Evolutionary conservation across 2,113 vertebrate genomes (phyloP).

Genomic region (Calidris pugnax): DNA sequence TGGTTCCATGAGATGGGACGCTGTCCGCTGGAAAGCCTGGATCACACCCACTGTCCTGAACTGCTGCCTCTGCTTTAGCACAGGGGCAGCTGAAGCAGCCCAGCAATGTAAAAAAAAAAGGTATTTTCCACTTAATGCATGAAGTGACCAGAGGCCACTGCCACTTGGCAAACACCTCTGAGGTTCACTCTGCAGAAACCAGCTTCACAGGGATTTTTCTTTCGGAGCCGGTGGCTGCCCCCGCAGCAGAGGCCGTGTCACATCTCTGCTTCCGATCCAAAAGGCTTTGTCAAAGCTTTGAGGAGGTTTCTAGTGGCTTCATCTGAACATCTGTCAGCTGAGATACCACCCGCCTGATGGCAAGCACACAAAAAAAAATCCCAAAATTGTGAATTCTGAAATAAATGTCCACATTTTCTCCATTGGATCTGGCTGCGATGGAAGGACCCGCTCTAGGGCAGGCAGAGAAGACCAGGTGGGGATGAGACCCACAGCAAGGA

Average conservation of each 20-base stretch:
- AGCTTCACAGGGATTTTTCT: neutral
- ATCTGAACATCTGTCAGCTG: too few species aligned
- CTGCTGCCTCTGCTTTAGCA: neutral
- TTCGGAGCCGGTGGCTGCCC: accelerated
- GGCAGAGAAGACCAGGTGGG: too few species aligned
- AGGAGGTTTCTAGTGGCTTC: neutral
- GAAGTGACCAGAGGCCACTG: neutral
- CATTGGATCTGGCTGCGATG: accelerated
- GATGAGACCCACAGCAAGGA: neutral
- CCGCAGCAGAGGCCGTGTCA: accelerated
- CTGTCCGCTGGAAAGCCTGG: neutral
- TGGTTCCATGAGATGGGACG: neutral
- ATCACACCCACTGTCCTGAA: neutral
- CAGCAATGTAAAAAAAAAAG: neutral
- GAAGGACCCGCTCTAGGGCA: accelerated
- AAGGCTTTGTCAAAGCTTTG: too few species aligned
- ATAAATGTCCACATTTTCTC: neutral
- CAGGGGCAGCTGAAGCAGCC: neutral
- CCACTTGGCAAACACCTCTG: accelerated
- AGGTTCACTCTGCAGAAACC: accelerated
- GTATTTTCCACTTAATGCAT: neutral
- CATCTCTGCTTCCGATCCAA: neutral
- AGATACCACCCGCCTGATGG: too few species aligned
- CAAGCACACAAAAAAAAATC: too few species aligned
- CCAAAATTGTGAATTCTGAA: too few species aligned